Evolutionary conservation across 2,888 invertebrate species (phyloP).

Genomic region (Minunthozetes semirufus): DNA sequence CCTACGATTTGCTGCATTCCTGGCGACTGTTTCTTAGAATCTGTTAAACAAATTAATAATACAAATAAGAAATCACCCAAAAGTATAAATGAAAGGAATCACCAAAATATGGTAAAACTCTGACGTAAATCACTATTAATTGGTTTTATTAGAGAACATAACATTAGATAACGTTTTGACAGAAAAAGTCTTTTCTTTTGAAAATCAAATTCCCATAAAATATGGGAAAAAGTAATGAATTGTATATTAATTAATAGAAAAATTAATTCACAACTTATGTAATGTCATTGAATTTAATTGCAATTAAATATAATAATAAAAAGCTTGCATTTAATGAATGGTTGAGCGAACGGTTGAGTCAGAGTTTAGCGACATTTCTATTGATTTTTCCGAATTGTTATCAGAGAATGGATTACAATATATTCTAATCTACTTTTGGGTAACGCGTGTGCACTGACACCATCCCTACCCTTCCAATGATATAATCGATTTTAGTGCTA

Average conservation of each 20-base stretch:
- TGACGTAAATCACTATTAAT: not conserved
- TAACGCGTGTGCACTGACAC: not conserved
- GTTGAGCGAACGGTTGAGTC: not conserved
- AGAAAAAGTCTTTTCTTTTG: not conserved
- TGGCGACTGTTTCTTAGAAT: constrained; percentile 41
- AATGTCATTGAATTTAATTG: no score
- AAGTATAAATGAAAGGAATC: not conserved
- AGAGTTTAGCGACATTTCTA: constrained; percentile 20
- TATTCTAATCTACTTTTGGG: not conserved
- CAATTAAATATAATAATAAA: not conserved
- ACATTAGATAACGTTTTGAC: not conserved
- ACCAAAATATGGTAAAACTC: not conserved
- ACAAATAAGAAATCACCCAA: not conserved
- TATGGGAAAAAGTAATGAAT: no score
- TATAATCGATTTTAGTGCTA: not conserved
- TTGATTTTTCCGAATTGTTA: not conserved
- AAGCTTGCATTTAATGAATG: not conserved
- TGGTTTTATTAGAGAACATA: not conserved
- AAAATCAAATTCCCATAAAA: no score
- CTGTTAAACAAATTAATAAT: constrained; percentile 32
- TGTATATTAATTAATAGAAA: not conserved
- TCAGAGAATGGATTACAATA: not conserved
- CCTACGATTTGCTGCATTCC: constrained; percentile 35
- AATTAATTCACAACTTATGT: no score
- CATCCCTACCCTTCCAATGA: not conserved